phyloP scores from a whole-genome alignment of 2,888 invertebrate species.

The Bembecia ichneumoniformis region DNA sequence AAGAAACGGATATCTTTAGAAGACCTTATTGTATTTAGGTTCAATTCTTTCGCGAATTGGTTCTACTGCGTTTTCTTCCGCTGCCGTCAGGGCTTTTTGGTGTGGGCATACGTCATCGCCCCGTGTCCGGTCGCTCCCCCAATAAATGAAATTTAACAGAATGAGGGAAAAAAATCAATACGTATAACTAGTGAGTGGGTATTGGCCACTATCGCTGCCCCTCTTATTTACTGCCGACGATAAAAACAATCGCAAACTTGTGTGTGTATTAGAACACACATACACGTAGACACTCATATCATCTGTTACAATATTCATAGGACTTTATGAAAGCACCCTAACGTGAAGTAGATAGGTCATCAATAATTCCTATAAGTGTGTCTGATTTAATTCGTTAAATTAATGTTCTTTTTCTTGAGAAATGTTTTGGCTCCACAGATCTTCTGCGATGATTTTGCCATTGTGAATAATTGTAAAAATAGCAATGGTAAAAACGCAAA shows the following conservation, averaged over 20 bases:
- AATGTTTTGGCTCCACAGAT: too few relatives aligned
- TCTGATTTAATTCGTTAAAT: too few relatives aligned
- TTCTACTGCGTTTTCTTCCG: not conserved
- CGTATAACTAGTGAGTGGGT: constrained; percentile 41
- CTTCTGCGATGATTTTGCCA: too few relatives aligned
- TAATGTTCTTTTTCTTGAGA: too few relatives aligned
- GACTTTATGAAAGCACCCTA: constrained; percentile 45
- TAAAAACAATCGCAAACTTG: constrained; percentile 52
- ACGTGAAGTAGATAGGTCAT: constrained; percentile 35
- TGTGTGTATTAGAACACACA: constrained; percentile 28
- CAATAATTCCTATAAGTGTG: constrained; percentile 33
- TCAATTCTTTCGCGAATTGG: too few relatives aligned
- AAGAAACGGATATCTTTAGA: too few relatives aligned
- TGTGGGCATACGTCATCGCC: constrained; percentile 35
- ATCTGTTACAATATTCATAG: constrained; percentile 51
- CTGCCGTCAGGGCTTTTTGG: constrained; percentile 9
- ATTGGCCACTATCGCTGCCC: constrained; percentile 62
- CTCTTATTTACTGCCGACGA: constrained; percentile 62
- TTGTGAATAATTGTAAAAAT: too few relatives aligned
- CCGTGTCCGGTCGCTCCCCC: constrained; percentile 57
- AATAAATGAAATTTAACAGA: constrained; percentile 72
- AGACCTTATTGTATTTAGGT: too few relatives aligned
- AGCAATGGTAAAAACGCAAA: too few relatives aligned
- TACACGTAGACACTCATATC: constrained; percentile 23
- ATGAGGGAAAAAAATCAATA: constrained; percentile 73